phyloP scores from a whole-genome alignment of 2,797 vertebrate species.

The Dromococcyx pavoninus region DNA sequence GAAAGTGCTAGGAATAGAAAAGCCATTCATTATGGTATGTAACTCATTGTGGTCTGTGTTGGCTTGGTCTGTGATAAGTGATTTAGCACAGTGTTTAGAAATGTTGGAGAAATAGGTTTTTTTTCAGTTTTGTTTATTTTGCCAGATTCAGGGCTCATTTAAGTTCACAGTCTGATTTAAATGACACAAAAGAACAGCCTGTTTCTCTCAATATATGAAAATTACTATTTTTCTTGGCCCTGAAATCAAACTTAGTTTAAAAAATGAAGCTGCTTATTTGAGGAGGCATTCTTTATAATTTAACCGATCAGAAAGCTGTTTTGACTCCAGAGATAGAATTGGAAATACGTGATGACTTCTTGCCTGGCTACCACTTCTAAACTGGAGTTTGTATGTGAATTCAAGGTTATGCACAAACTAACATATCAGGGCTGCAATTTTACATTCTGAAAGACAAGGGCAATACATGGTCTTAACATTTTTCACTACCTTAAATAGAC shows the following conservation, averaged over 20 bases:
- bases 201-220: neutral
- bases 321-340: neutral
- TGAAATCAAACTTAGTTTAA: neutral
- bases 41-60: slow-evolving; percentile 8
- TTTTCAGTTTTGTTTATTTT: slow-evolving; percentile 5
- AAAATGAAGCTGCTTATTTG: neutral
- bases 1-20: slow-evolving; percentile 41
- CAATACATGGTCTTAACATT: neutral
- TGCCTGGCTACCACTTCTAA: neutral
- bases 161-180: slow-evolving; percentile 5
- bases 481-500: neutral
- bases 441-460: neutral
- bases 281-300: neutral
- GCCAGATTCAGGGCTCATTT: neutral
- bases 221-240: neutral
- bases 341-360: neutral
- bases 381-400: neutral
- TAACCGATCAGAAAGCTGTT: neutral
- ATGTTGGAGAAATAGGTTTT: neutral
- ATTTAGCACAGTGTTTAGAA: slow-evolving; percentile 33
- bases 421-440: neutral
- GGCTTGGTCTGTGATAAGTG: slow-evolving; percentile 15
- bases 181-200: neutral
- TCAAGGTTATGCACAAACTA: neutral
- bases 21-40: slow-evolving; percentile 25